These are phyloP conservation scores for Halocynthia aurantium DNA, from an alignment of 23 tunicate genomes.

Conservation along the genomic window DNA sequence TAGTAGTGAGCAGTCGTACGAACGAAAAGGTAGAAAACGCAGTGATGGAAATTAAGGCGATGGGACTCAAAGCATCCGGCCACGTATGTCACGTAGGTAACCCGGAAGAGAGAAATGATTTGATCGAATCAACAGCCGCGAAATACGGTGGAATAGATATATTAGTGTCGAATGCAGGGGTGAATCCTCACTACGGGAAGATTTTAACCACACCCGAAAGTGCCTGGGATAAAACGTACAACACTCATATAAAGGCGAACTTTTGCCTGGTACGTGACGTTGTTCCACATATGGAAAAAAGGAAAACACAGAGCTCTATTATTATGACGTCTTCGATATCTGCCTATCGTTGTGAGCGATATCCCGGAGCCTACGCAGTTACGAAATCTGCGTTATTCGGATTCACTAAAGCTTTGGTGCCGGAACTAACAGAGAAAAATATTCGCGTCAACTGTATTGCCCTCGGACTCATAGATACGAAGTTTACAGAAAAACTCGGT, in stretches of 20 bases:
- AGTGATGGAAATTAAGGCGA: constrained; percentile 6
- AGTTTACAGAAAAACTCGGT: not conserved
- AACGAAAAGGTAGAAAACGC: constrained; percentile 25
- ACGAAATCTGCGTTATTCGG: constrained; percentile 4
- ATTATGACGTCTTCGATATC: constrained; percentile 8
- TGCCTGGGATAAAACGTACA: constrained; percentile 3
- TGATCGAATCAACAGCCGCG: not conserved
- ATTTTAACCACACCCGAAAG: constrained; percentile 13
- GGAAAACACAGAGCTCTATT: not conserved
- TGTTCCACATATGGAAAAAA: constrained; percentile 11
- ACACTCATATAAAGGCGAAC: constrained; percentile 8
- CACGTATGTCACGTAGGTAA: constrained; percentile 13
- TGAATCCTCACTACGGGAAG: constrained; percentile 11
- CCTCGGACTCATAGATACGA: constrained; percentile 10
- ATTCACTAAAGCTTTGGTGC: constrained; percentile 4
- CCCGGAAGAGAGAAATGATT: not conserved
- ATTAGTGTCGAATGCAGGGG: constrained; percentile 17
- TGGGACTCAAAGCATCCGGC: constrained; percentile 10
- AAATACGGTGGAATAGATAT: constrained; percentile 9
- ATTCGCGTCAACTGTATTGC: constrained; percentile 17
- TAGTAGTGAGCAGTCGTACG: constrained; percentile 32
- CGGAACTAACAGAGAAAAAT: constrained; percentile 14
- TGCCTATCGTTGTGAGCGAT: not conserved
- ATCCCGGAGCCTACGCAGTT: constrained; percentile 14
- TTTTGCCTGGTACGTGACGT: constrained; percentile 15